Base-by-base conservation (phyloP, 2,113 vertebrate genomes). In the Equus quagga region DNA sequence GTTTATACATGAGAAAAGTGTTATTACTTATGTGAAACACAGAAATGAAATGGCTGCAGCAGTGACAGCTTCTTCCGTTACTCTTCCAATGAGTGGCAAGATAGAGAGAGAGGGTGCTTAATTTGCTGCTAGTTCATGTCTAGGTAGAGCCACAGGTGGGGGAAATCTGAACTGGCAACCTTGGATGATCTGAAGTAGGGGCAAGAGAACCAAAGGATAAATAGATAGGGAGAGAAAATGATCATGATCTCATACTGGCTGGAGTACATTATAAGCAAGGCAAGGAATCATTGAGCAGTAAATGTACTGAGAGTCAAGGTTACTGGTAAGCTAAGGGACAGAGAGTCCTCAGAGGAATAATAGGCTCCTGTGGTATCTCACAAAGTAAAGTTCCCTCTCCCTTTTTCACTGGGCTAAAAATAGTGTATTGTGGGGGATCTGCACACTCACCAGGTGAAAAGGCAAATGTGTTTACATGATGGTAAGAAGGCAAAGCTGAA, bases 401-500 rank as follows among this genome's bases (percentile, higher is more conserved):
- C 13, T 72, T 78, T 21, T 0, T 8, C 41, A 82, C 3, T 80
- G 2, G 18, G 12, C 28, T 92, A 69, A 94, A 75, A 67, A 82
- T 70, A 49, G 24, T 58, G 94, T 70, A 62, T 76, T 92, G 41
- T 58, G 18, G 44, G 11, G 33, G 8, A 86, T 8, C 26, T 64
- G 15, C 54, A 94, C 86, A 92, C 17, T 96, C 82, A 79, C 10
- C 44, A 80, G n/a, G 17, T 72, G 31, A 72, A 94, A 92, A 82
- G 60, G 21, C 17, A 89, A 89, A 28, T 70, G 23, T 73, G 36
- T 64, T 89, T 58, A 65, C 67, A 60, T 31, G 46, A 49, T 58
- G 72, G 33, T 58, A 92, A 89, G 19, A 79, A 83, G 11, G 51
- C 36, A 92, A 96, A 97, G n/a, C 60, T 56, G 13, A 86, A 88